Conservation (phyloP, 2,113 vertebrate genomes). For the Vidua chalybeata region DNA sequence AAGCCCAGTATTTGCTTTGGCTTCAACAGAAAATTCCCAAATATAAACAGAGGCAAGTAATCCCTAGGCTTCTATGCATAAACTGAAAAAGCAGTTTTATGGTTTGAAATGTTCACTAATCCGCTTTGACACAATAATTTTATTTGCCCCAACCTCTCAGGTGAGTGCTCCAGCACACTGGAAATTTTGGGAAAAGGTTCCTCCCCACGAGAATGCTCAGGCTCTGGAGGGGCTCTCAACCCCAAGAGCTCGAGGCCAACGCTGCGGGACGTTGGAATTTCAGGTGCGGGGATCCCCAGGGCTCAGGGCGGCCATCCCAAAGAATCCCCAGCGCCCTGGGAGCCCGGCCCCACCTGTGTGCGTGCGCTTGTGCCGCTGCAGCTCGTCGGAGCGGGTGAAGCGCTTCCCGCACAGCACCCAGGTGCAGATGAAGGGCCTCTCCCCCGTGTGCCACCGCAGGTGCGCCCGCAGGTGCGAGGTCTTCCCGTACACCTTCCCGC, state of each 20-base stretch:
- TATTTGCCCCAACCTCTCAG: background rate
- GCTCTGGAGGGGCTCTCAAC: background rate
- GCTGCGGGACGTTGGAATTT: accelerated
- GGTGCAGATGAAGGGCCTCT: slow-evolving; percentile 90
- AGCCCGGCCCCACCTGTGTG: slow-evolving; percentile 83
- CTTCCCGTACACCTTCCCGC: slow-evolving; percentile 95
- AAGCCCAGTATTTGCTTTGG: background rate
- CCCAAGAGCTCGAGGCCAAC: background rate
- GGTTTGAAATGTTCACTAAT: background rate
- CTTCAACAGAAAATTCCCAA: background rate
- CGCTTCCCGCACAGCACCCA: slow-evolving; percentile 96
- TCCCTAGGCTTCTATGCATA: background rate
- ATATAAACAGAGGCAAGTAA: background rate
- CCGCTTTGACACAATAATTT: background rate
- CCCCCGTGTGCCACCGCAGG: slow-evolving; percentile 96
- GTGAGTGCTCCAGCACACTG: accelerated
- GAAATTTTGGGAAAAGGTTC: background rate
- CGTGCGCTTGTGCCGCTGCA: slow-evolving; percentile 95
- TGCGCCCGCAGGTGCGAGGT: slow-evolving; percentile 94
- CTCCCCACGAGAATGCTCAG: background rate
- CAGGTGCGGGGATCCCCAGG: too few relatives aligned
- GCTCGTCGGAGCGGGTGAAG: slow-evolving; percentile 93
- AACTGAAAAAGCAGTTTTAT: background rate
- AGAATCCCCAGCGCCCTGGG: too few relatives aligned
- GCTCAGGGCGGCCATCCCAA: too few relatives aligned